These are phyloP conservation scores for Scotopteryx bipunctaria DNA, from an alignment of 2,888 invertebrate genomes.

Conservation along the genomic window DNA sequence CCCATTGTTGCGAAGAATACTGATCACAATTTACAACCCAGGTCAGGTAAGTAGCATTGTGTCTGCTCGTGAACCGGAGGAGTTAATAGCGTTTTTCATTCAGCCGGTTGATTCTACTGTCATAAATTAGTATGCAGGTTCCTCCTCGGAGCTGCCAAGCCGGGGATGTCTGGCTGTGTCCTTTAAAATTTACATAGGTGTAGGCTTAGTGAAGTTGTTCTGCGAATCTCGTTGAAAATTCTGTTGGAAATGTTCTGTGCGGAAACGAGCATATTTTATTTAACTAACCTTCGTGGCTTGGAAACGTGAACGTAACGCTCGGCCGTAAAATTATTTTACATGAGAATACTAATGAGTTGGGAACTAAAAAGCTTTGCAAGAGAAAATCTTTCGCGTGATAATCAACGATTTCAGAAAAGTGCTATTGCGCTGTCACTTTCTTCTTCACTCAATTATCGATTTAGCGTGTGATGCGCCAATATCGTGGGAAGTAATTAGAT, in stretches of 20 bases:
- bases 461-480: conserved; percentile 41
- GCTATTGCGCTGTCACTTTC: conserved; percentile 29
- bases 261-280: conserved; percentile 33
- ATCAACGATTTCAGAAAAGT: conserved; percentile 17
- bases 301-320: conserved; percentile 18
- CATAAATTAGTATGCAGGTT: conserved; percentile 72
- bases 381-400: conserved; percentile 21
- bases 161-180: conserved; percentile 62
- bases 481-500: conserved; percentile 65
- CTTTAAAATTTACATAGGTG: conserved; percentile 60
- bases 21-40: conserved; percentile 57
- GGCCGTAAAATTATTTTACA: conserved; percentile 15
- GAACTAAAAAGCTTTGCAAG: conserved; percentile 7
- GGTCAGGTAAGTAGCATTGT: conserved; percentile 39
- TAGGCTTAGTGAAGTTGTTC: conserved; percentile 39
- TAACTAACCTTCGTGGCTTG: conserved; percentile 17
- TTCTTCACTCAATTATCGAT: conserved; percentile 36
- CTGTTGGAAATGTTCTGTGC: conserved; percentile 39
- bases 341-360: conserved; percentile 3
- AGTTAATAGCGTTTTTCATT: conserved; percentile 43
- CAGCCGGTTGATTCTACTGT: conserved; percentile 55
- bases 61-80: conserved; percentile 32
- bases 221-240: conserved; percentile 39
- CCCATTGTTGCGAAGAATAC: conserved; percentile 61
- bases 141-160: conserved; percentile 61